These are phyloP conservation scores for Girardinichthys multiradiatus DNA, from an alignment of 2,113 vertebrate genomes.

Conservation along the genomic window DNA sequence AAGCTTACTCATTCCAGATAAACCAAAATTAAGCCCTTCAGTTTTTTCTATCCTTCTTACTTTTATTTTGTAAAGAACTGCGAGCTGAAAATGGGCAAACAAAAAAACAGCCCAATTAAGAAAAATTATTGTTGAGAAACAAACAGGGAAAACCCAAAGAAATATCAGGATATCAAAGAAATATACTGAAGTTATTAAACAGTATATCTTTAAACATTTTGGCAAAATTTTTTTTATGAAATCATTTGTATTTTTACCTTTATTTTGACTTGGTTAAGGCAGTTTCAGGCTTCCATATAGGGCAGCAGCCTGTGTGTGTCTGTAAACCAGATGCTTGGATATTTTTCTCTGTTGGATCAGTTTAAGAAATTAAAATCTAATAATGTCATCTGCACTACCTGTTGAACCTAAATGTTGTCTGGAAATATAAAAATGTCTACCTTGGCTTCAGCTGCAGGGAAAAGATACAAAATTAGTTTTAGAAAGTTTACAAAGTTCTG, in stretches of 20 bases:
- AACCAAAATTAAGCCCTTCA: no score
- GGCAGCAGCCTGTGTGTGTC: neutral
- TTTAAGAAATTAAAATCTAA: conserved; percentile 58
- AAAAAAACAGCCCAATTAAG: no score
- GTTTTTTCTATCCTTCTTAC: no score
- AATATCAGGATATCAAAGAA: neutral
- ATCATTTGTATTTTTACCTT: neutral
- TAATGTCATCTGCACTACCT: conserved; percentile 5
- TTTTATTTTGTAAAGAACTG: no score
- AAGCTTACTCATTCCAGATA: no score
- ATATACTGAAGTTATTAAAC: no score
- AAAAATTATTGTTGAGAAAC: no score
- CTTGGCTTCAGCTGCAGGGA: conserved; percentile 47
- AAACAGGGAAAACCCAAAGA: neutral
- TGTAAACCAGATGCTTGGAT: conserved; percentile 3
- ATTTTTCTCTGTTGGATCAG: conserved; percentile 5
- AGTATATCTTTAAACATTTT: neutral
- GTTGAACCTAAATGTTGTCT: conserved; percentile 43
- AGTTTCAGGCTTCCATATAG: neutral
- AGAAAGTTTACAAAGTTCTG: conserved; percentile 71
- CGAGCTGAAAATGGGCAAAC: no score
- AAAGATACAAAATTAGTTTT: conserved; percentile 73
- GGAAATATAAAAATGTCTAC: conserved; percentile 63
- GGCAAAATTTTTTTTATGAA: neutral
- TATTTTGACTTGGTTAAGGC: neutral